phyloP scores from a whole-genome alignment of 2,797 vertebrate species.

The Okamejei kenojei region DNA sequence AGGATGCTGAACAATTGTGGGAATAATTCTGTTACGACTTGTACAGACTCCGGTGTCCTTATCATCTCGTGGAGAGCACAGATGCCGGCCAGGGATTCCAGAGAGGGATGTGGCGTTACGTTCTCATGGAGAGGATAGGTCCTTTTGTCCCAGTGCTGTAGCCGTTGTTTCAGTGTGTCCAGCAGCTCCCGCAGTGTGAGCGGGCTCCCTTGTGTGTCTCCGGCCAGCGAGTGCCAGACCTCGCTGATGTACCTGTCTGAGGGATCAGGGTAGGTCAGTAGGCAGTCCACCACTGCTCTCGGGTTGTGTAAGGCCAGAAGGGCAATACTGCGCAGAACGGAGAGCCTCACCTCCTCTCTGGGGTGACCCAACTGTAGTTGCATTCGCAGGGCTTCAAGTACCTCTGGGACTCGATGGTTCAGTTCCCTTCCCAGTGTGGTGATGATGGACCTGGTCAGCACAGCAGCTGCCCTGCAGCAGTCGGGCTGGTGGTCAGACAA shows the following conservation, averaged over 20 bases:
- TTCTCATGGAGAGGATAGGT: not conserved
- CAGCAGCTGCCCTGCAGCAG: conserved; percentile 6
- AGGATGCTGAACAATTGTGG: not conserved
- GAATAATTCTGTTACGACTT: not conserved
- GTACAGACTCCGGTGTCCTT: not conserved
- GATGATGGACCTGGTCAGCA: not conserved
- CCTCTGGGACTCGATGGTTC: not conserved
- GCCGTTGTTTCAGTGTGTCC: not conserved
- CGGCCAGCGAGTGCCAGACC: not conserved
- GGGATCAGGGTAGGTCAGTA: conserved; percentile 10
- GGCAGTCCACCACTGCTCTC: not conserved
- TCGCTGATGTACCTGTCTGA: not conserved
- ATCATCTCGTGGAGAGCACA: not conserved
- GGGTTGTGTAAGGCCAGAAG: not conserved
- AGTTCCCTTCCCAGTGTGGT: not conserved
- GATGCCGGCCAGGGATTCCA: not conserved
- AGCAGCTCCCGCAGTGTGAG: not conserved
- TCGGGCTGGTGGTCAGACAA: not conserved
- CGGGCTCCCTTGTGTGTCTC: not conserved
- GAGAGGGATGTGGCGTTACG: not conserved
- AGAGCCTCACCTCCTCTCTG: not conserved
- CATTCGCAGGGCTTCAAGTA: not conserved
- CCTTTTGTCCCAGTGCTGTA: not conserved
- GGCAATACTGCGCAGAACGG: not conserved
- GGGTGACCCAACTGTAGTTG: not conserved